A percentile compares a stretch with the other conserved stretches of the same genome.
phyloP scores from a whole-genome alignment of 2,888 invertebrate genomes.

The Neoaliturus tenellus region DNA sequence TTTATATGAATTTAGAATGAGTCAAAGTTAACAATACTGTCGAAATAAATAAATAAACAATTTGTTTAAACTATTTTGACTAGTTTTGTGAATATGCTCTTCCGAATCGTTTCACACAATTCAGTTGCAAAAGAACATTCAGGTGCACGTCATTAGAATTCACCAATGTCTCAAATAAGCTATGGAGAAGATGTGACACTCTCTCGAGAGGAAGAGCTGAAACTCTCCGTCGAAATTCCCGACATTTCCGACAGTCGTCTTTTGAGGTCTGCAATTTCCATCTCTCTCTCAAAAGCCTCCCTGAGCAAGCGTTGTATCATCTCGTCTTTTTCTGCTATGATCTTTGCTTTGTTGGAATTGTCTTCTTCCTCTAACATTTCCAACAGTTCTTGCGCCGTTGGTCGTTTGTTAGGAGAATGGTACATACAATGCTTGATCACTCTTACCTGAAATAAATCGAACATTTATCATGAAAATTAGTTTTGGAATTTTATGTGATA shows the following conservation, averaged over 20 bases:
- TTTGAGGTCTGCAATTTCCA: constrained; percentile 62
- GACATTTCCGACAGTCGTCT: constrained; percentile 52
- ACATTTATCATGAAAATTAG: background rate
- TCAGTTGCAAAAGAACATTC: background rate
- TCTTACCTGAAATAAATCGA: constrained; percentile 72
- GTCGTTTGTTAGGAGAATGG: constrained; percentile 75
- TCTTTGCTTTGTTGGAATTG: constrained; percentile 34
- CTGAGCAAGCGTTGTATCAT: constrained; percentile 61
- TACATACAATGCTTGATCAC: constrained; percentile 78
- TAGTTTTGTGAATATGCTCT: background rate
- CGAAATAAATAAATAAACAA: background rate
- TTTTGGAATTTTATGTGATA: no score
- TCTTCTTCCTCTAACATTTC: constrained; percentile 68
- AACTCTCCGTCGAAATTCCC: background rate
- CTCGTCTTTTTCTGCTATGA: constrained; percentile 61
- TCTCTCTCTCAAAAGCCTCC: constrained; percentile 63
- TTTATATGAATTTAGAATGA: background rate
- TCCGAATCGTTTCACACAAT: background rate
- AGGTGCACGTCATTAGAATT: background rate
- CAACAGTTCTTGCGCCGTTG: constrained; percentile 77
- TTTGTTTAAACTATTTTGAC: background rate
- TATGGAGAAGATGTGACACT: background rate
- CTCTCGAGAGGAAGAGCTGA: background rate
- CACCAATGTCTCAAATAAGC: background rate
- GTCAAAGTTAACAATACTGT: background rate